Base-by-base conservation (phyloP, 2,113 vertebrate species). In the Stomatorhinus ivindoensis region DNA sequence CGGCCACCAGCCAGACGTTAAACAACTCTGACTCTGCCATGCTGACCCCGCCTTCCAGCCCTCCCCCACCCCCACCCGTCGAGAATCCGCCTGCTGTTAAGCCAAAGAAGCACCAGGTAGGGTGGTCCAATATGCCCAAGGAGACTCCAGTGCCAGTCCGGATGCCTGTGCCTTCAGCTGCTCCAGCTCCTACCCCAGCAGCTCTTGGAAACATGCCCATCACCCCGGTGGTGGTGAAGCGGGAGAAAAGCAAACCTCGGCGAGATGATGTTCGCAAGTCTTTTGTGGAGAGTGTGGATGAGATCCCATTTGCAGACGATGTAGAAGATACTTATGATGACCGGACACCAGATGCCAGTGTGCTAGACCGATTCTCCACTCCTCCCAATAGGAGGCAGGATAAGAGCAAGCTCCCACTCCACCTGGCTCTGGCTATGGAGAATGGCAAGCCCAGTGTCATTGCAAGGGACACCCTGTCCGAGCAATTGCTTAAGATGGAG, bases 261-360 rank as follows among this genome's bases (percentile, higher is more conserved):
- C 94, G 93, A 0, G 95, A 95, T 0, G 95, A 97, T 0, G 92
- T 92, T 0, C 94, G 97, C 11, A 99, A 99, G 91, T 99, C 98
- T 0, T 99, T 99, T 4, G 98, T 97, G 1, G 98, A 99, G 94
- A 98, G 97, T 0, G 97, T 99, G 85, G 98, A 97, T 5, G 98
- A 99, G 93, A 99, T 99, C 90, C 98, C 98, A 0, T 99, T 99
- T 88, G 98, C 98, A 0, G 98, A 99, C 0, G 98, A 99, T 0
- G 98, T 98, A 44, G 98, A 99, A 48, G 98, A 99, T 88, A 96
- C 96, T 0, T 98, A 97, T 0, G 98, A 99, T 11, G 98, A 99
- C 84, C 95, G 95, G 76, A 97, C 96, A 0, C 97, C 97, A 65
- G 96, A 98, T 88, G 94, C 95, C 0, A 97, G 96, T 91, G 91